Conservation (phyloP, 2,797 vertebrate genomes). For the Danio choprae region DNA sequence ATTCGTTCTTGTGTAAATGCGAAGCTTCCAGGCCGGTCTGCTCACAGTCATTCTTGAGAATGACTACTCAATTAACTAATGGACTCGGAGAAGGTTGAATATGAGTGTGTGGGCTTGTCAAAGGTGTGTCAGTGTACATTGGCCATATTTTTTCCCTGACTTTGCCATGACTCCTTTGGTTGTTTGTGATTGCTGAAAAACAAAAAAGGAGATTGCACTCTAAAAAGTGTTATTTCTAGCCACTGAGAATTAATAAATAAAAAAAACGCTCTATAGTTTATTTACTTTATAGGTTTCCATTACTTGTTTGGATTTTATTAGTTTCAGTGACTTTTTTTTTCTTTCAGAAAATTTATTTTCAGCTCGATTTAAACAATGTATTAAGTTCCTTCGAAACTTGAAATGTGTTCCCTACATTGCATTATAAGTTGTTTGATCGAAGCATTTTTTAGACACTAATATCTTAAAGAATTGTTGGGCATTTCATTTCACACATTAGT, state of each 20-base stretch:
- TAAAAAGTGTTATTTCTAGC: no score
- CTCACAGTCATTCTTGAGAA: slow-evolving; percentile 44
- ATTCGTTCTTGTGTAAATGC: slow-evolving; percentile 60
- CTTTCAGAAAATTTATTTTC: not conserved
- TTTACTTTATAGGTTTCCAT: no score
- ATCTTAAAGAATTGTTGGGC: not conserved
- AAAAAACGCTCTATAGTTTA: no score
- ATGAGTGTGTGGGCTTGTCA: not conserved
- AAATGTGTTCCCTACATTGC: not conserved
- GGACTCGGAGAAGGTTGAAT: slow-evolving; percentile 35
- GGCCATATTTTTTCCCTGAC: not conserved
- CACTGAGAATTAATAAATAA: no score
- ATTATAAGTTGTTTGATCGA: not conserved
- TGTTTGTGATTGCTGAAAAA: not conserved
- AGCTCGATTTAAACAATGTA: not conserved
- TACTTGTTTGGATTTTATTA: not conserved
- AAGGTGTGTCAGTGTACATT: no score
- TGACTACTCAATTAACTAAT: slow-evolving; percentile 40
- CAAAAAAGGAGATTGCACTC: no score
- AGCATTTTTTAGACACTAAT: not conserved
- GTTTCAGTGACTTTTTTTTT: not conserved
- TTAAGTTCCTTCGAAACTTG: not conserved
- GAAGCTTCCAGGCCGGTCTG: slow-evolving; percentile 36
- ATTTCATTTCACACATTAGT: not conserved
- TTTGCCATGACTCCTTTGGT: not conserved